Evolutionary conservation across 1,140 invertebrate genomes (phyloP).

Genomic region (Halotydeus destructor): DNA sequence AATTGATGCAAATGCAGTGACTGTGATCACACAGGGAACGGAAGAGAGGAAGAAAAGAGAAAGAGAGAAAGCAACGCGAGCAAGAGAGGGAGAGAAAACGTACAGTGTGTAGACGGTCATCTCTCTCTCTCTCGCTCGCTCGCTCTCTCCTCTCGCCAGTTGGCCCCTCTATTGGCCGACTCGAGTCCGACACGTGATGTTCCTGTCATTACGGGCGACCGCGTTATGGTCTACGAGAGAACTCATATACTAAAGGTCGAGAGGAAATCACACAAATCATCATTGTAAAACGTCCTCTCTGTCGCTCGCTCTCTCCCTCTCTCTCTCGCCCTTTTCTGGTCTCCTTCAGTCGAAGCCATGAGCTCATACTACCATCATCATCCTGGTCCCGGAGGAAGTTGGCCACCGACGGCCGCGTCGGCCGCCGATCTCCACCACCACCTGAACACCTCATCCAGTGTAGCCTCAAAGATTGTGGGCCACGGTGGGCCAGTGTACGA

Average conservation of each 20-base stretch:
- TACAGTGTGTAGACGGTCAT: slow-evolving; percentile 1
- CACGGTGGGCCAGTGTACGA: background rate
- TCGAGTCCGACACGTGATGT: background rate
- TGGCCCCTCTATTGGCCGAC: no score
- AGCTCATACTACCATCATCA: background rate
- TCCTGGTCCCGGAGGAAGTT: no score
- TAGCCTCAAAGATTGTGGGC: background rate
- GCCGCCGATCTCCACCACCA: slow-evolving; percentile 1
- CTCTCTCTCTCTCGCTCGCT: no score
- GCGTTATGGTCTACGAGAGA: background rate
- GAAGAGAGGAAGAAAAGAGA: no score
- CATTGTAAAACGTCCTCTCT: background rate
- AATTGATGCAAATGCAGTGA: no score
- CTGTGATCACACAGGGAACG: no score
- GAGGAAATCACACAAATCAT: slow-evolving; percentile 6
- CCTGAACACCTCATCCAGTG: background rate
- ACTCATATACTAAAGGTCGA: slow-evolving; percentile 1
- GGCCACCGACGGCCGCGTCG: no score
- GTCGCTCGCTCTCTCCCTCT: background rate
- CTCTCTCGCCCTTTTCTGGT: background rate
- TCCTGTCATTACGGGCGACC: background rate
- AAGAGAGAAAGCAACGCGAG: no score
- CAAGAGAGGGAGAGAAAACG: no score
- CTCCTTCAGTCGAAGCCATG: background rate
- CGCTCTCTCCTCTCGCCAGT: no score